Evolutionary conservation across 2,113 vertebrate species (phyloP).

Genomic region (Bujurquina vittata): DNA sequence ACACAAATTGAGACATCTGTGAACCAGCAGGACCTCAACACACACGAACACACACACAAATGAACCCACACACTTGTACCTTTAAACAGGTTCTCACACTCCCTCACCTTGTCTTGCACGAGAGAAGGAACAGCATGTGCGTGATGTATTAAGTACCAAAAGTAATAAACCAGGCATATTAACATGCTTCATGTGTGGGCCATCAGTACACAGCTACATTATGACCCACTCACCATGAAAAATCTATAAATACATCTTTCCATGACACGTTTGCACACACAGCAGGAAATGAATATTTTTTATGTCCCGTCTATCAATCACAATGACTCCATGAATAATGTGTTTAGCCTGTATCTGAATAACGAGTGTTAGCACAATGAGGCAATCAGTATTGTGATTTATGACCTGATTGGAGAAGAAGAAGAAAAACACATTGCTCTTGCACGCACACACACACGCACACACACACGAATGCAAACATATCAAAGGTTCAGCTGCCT

Average conservation of each 20-base stretch:
- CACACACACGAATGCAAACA: not conserved
- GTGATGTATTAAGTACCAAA: not conserved
- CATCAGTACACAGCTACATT: not conserved
- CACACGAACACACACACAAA: not conserved
- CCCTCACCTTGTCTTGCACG: accelerated
- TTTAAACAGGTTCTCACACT: not conserved
- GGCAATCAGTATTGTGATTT: not conserved
- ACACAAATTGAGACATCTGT: constrained; percentile 45
- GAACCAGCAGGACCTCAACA: constrained; percentile 34
- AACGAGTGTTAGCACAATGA: not conserved
- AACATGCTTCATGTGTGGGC: not conserved
- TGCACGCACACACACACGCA: not conserved
- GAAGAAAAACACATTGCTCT: accelerated
- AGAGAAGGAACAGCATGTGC: not conserved
- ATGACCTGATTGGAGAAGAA: not conserved
- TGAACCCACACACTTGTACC: not conserved
- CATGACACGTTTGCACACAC: not conserved
- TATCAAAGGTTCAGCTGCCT: not conserved
- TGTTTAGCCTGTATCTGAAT: not conserved
- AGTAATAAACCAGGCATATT: not conserved
- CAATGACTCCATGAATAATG: not conserved
- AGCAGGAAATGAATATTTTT: not conserved
- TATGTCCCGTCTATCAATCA: not conserved
- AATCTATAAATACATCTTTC: not conserved
- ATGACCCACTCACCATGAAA: not conserved